Evolutionary conservation across 30 jellyfish, hydroid and myxozoan genomes (phyloP).

Genomic region (Chironex yamaguchii): DNA sequence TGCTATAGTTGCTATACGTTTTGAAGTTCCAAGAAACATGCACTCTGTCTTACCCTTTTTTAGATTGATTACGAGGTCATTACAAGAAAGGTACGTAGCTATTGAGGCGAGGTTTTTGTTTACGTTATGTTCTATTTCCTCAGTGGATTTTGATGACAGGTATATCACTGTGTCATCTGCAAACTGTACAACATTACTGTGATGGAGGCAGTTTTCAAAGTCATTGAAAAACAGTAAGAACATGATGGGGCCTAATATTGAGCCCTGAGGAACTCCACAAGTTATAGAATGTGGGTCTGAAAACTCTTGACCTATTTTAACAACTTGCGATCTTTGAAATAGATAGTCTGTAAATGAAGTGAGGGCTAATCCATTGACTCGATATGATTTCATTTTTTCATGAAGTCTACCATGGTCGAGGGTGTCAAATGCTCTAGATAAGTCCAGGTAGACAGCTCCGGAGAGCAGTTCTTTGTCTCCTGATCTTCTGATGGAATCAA

Average conservation of each 20-base stretch:
- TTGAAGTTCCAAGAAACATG: constrained; percentile 50
- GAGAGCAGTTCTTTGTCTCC: constrained; percentile 35
- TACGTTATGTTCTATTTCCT: constrained; percentile 35
- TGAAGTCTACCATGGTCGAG: constrained; percentile 46
- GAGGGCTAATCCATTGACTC: constrained; percentile 48
- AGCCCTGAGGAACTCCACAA: constrained; percentile 49
- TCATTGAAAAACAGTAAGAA: constrained; percentile 72
- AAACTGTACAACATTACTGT: constrained; percentile 64
- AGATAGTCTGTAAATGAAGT: constrained; percentile 30
- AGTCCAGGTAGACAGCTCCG: constrained; percentile 52
- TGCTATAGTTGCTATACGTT: not conserved
- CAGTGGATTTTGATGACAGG: constrained; percentile 42
- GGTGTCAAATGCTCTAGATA: constrained; percentile 47
- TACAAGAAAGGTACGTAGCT: constrained; percentile 38
- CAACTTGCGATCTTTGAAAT: constrained; percentile 37
- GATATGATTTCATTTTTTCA: constrained; percentile 20
- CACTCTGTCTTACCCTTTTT: constrained; percentile 57
- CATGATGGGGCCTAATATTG: constrained; percentile 62
- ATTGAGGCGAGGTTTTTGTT: constrained; percentile 66
- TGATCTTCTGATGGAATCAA: constrained; percentile 36
- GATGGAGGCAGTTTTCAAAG: constrained; percentile 67
- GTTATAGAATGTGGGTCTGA: constrained; percentile 22
- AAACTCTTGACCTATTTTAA: constrained; percentile 4
- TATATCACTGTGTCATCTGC: constrained; percentile 78
- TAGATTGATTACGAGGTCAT: constrained; percentile 45